A percentile compares a stretch with the other conserved stretches of the same genome.
phyloP scores from a whole-genome alignment of 2,888 invertebrate species.

The Hyposoter didymator region DNA sequence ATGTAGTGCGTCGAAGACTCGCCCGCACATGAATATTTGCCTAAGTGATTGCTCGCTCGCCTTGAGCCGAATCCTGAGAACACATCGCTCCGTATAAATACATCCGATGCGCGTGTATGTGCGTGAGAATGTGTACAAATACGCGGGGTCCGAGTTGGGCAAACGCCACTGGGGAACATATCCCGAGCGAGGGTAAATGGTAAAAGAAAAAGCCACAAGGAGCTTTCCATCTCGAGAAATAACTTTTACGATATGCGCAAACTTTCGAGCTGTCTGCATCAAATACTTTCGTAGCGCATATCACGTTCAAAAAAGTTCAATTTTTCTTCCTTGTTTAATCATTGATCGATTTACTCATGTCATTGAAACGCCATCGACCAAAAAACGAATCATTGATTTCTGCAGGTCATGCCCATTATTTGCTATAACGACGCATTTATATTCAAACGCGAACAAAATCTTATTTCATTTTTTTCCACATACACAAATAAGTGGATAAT shows the following conservation, averaged over 20 bases:
- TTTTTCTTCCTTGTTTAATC: not conserved
- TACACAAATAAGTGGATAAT: constrained; percentile 36
- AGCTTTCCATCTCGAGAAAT: constrained; percentile 60
- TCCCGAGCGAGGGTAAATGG: not conserved
- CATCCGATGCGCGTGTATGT: not conserved
- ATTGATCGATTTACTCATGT: not conserved
- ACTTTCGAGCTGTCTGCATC: constrained; percentile 65
- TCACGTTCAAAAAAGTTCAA: not conserved
- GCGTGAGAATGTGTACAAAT: constrained; percentile 19
- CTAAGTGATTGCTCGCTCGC: constrained; percentile 79
- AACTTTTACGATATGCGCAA: constrained; percentile 70
- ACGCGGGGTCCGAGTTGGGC: constrained; percentile 35
- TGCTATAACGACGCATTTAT: constrained; percentile 58
- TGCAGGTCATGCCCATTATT: constrained; percentile 28
- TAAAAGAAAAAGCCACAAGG: constrained; percentile 18
- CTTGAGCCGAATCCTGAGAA: constrained; percentile 69
- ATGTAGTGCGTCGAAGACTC: constrained; percentile 73
- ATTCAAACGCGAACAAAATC: constrained; percentile 58
- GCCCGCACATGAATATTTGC: constrained; percentile 82
- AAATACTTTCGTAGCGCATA: constrained; percentile 49
- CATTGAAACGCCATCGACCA: too few relatives aligned
- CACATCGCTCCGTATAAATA: constrained; percentile 13
- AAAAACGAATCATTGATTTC: too few relatives aligned
- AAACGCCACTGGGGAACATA: constrained; percentile 29
- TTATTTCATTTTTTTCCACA: constrained; percentile 36